Base-by-base conservation (phyloP, 2,113 vertebrate genomes). In the Pelusios castaneus region DNA sequence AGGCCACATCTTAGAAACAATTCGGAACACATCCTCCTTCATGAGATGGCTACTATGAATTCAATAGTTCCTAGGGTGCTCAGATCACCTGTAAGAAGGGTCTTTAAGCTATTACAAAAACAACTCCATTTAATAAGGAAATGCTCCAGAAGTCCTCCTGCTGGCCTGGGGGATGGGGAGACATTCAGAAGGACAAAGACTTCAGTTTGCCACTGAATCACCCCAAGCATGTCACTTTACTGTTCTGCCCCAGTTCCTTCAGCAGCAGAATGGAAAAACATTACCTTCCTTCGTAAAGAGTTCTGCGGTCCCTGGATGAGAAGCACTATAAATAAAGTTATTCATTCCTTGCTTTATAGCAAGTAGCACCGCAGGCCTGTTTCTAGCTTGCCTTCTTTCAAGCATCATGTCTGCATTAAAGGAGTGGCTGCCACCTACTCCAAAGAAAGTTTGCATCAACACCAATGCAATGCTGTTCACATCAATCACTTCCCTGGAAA, bases 401-500 rank as follows among this genome's bases (percentile, higher is more conserved):
- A 1, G 3, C 0, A 31, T 29, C 10, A 25, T 0, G 3, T 55
- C 8, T 0, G 0, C 4, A 96, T 94, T 58, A 45, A 27, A 27
- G 21, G 1, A 3, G 49, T 31, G 3, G 84, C 67, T 52, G 10
- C 85, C 12, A 91, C 91, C 51, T 88, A 93, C 89, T 54, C 86
- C 92, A 86, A 77, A 93, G 94, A 63, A 24, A 6, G 51, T 78
- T 86, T 84, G 93, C 38, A 1, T 12, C 0, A 58, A 9, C 34
- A 4, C 3, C 1, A 8, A 34, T 0, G 76, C 77, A 86, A 91
- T 38, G 14, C 51, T 2, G 52, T 92, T 91, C 92, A 94, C 92
- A 94, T 88, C 89, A 75, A 92, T 56, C 55, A 2, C 81, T 38
- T 49, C 89, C 92, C 89, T 82, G 89, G 81, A 88, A 81, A 91